Conservation (phyloP, 1,140 invertebrate species). For the Drosophila elegans region DNA sequence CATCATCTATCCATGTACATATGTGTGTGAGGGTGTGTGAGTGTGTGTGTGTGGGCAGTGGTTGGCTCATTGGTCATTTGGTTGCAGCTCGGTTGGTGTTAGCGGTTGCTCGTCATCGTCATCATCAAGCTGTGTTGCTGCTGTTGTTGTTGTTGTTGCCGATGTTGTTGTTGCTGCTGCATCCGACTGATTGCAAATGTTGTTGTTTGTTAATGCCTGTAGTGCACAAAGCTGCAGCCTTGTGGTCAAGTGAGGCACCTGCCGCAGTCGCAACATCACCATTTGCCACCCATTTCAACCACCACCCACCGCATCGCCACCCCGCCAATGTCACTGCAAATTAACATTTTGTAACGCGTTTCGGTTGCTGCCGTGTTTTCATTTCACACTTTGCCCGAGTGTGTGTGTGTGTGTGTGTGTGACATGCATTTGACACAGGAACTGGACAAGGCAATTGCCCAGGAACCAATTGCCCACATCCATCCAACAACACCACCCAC, state of each 20-base stretch:
- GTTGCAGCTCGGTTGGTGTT: constrained; percentile 75
- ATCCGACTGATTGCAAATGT: constrained; percentile 67
- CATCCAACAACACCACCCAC: too few relatives aligned
- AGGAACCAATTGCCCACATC: constrained; percentile 2
- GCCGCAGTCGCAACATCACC: constrained; percentile 29
- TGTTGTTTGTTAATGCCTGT: constrained; percentile 60
- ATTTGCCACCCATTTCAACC: not conserved
- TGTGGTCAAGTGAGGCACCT: constrained; percentile 48
- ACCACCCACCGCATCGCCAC: not conserved
- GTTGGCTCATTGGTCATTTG: constrained; percentile 78
- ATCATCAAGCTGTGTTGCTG: constrained; percentile 42
- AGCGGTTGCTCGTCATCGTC: constrained; percentile 68
- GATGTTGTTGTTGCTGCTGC: constrained; percentile 31
- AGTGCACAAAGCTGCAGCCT: constrained; percentile 58
- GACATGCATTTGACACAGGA: constrained; percentile 63
- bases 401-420: constrained; percentile 30
- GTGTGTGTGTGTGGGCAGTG: constrained; percentile 49
- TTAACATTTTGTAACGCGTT: constrained; percentile 78
- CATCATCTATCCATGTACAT: not conserved
- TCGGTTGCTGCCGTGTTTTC: constrained; percentile 65
- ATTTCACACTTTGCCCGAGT: constrained; percentile 59
- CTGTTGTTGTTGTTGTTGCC: constrained; percentile 21
- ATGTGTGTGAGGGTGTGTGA: not conserved
- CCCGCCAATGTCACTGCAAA: constrained; percentile 59
- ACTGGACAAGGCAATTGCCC: constrained; percentile 51